Conservation (phyloP, 2,113 vertebrate species). For the Dasypus novemcinctus region DNA sequence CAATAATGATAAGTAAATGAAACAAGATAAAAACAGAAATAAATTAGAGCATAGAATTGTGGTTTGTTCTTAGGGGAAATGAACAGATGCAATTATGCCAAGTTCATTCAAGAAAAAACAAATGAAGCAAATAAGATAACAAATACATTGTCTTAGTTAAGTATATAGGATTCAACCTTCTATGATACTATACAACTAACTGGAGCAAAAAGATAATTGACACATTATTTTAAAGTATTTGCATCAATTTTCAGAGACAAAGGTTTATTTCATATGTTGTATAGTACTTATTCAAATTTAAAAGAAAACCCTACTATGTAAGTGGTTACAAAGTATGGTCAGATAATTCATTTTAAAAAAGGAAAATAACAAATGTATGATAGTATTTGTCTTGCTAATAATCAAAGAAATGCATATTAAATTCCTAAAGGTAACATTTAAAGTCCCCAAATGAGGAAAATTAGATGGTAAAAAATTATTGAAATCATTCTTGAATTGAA, state of each 20-base stretch:
- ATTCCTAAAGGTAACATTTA: not conserved
- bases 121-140: not conserved
- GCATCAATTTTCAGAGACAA: not conserved
- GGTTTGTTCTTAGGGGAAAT: not conserved
- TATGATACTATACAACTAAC: not conserved
- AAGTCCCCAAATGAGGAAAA: not conserved
- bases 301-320: not conserved
- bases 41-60: not conserved
- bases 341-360: not conserved
- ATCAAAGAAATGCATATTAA: not conserved
- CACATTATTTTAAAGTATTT: not conserved
- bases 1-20: not conserved
- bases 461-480: not conserved
- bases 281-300: not conserved
- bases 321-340: not conserved
- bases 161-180: not conserved
- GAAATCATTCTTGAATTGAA: not conserved
- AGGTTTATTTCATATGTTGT: not conserved
- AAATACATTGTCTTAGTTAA: not conserved
- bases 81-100: not conserved
- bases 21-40: not conserved
- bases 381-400: slow-evolving; percentile 6
- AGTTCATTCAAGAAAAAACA: not conserved
- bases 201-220: not conserved
- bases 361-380: not conserved